Conservation (phyloP, 1,140 invertebrate genomes). For the Physella acuta region DNA sequence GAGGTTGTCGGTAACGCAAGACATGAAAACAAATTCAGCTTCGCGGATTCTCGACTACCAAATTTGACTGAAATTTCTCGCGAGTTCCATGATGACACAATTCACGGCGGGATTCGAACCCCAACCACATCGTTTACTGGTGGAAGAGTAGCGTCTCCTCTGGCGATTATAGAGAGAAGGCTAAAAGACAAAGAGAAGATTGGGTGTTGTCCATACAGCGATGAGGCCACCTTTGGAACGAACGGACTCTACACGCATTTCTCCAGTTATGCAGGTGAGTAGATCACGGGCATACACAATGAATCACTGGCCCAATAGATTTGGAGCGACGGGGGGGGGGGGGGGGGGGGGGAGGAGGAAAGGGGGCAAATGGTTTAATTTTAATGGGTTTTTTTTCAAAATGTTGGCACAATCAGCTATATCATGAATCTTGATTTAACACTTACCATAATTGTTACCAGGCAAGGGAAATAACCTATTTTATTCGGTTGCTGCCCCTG, state of each 20-base stretch:
- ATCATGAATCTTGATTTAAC: no score
- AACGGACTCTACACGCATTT: neutral
- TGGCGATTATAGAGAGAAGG: neutral
- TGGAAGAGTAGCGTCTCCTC: neutral
- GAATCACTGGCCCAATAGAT: no score
- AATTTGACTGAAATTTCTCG: neutral
- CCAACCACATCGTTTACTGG: neutral
- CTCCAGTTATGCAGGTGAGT: constrained; percentile 13
- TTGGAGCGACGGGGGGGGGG: no score
- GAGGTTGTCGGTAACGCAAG: neutral
- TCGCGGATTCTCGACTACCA: neutral
- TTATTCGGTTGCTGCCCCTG: no score
- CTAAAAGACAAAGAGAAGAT: neutral
- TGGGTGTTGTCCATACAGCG: neutral
- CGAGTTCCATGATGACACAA: neutral
- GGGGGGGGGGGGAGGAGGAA: no score
- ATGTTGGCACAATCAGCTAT: no score
- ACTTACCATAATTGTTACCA: no score
- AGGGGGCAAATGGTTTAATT: no score
- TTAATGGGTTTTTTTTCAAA: no score
- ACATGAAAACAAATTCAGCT: neutral
- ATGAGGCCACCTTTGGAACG: neutral
- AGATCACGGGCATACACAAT: no score
- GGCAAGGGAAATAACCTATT: no score
- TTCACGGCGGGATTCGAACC: neutral